Base-by-base conservation (phyloP, 2,888 invertebrate species). In the Ornithoptera alexandrae region DNA sequence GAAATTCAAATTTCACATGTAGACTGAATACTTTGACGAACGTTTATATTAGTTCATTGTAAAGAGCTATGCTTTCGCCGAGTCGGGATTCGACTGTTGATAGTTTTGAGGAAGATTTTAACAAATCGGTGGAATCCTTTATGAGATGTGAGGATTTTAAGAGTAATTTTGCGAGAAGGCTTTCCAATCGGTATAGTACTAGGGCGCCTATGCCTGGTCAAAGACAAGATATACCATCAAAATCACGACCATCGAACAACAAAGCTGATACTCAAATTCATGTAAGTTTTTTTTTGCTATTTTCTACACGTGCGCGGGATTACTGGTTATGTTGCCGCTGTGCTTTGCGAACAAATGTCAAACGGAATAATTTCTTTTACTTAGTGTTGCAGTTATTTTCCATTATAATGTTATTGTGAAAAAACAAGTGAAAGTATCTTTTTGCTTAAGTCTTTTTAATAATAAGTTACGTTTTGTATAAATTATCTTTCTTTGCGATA, bases 81-180 rank as follows among this genome's bases (percentile, higher is more conserved):
- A 76, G 80, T 61, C 73, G 78, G 73, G 80, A 85, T 7, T 72
- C 75, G 71, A 70, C 76, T 68, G 77, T 77, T 60, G 79, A 74
- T 64, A 78, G 78, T 60, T 74, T 79, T 73, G 87, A 83, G 70
- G 87, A 86, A 66, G 89, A 86, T 79, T 91, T 90, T 74, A 84
- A 84, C 72, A 84, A 81, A 74, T 88, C 92, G 62, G 90, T 92
- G 65, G 92, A 92, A 81, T 88, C 90, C 22, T 90, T 92, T 72
- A 92, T 92, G 92, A 84, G 85, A 76, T 91, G 90, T 78, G 90
- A 91, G 74, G 90, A 92, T 77, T 92, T 92, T 75, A 92, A 92
- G 74, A 92, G 92, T 74, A 92, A 91, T 78, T 92, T 92, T 73
- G 92, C 92, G 1, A 86, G 92, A 76, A 88, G 85, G 74, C 84